Conservation (phyloP, 2,113 vertebrate genomes). For the Sialia sialis region DNA sequence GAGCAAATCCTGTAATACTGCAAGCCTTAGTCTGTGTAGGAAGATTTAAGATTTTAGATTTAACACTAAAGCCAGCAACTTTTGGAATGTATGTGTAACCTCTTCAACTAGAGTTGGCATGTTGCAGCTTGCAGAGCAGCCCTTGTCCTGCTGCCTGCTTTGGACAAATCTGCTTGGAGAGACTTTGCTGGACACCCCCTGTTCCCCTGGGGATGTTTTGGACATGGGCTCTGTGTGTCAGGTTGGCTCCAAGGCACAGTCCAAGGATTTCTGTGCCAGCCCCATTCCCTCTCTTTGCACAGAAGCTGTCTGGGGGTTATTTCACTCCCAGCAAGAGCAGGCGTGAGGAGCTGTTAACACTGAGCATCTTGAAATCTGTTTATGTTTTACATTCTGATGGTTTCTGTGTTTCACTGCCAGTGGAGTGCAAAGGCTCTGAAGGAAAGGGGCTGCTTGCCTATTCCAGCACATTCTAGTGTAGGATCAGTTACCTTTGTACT, state of each 20-base stretch:
- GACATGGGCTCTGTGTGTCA: background rate
- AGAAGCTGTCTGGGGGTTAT: rapidly evolving
- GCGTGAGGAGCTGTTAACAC: background rate
- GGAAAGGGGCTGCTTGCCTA: rapidly evolving
- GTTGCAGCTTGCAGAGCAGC: background rate
- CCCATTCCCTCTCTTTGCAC: background rate
- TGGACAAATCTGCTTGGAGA: background rate
- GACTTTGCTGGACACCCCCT: background rate
- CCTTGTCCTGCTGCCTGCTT: background rate
- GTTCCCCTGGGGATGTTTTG: background rate
- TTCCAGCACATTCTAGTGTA: background rate
- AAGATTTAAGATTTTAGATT: background rate
- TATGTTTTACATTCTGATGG: background rate
- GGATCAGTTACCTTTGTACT: background rate
- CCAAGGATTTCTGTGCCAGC: background rate
- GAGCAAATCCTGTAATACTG: background rate
- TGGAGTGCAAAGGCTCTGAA: background rate
- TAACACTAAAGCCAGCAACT: background rate
- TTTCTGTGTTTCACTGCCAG: background rate
- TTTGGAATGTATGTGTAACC: background rate
- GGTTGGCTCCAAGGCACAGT: background rate
- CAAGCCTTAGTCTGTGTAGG: background rate
- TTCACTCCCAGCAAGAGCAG: background rate
- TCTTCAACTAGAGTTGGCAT: rapidly evolving
- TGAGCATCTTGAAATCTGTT: background rate